Conservation (phyloP, 2,797 vertebrate species). For the Eurystomus glaucurus region DNA sequence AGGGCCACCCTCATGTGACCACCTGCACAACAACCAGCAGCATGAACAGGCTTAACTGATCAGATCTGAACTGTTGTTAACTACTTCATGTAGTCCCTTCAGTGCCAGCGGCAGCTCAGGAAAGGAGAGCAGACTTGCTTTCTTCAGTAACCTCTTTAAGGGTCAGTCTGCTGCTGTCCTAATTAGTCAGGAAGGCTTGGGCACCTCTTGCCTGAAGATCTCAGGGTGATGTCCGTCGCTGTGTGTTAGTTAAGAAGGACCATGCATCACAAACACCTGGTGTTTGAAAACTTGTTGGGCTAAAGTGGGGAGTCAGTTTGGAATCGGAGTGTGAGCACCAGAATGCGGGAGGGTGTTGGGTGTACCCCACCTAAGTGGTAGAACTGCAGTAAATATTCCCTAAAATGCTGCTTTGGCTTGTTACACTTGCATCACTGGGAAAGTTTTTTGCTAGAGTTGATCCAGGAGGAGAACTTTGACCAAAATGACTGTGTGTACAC, state of each 20-base stretch:
- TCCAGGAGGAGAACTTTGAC: neutral
- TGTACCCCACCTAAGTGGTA: no score
- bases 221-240: rapidly evolving
- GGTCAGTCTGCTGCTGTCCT: neutral
- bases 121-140: neutral
- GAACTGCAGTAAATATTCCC: neutral
- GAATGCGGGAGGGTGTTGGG: rapidly evolving
- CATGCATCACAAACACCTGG: rapidly evolving
- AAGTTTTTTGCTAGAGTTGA: neutral
- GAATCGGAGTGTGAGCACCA: neutral
- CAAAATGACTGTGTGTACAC: neutral
- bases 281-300: neutral
- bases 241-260: rapidly evolving
- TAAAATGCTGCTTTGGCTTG: neutral
- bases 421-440: neutral
- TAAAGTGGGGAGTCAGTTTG: neutral
- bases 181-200: no score
- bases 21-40: neutral
- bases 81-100: rapidly evolving
- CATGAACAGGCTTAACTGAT: neutral
- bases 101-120: neutral
- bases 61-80: neutral
- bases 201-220: neutral
- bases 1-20: neutral
- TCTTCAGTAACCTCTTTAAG: neutral